These are phyloP conservation scores for Mesocricetus auratus DNA, from an alignment of 2,113 vertebrate species.

Conservation along the genomic window DNA sequence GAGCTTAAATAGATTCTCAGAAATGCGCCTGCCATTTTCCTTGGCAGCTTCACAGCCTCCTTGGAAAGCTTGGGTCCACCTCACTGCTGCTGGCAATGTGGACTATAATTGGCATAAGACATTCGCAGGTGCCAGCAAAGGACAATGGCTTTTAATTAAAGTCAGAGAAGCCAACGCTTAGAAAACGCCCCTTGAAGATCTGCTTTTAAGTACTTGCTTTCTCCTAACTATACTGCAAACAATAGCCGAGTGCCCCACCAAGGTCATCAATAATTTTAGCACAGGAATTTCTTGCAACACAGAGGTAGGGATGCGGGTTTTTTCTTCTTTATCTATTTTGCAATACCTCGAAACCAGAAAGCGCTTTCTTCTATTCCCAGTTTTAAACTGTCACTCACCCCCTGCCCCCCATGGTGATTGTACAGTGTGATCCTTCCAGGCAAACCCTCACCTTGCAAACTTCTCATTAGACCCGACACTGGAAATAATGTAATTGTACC, in stretches of 20 bases:
- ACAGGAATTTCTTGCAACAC: neutral
- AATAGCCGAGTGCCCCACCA: neutral
- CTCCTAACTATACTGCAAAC: conserved; percentile 22
- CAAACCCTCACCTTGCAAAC: conserved; percentile 31
- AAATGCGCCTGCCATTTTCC: conserved; percentile 11
- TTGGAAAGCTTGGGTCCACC: conserved; percentile 34
- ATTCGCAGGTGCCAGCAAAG: conserved; percentile 51
- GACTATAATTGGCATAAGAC: neutral
- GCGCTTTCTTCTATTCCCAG: neutral
- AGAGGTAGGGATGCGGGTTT: conserved; percentile 5
- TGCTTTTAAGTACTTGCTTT: conserved; percentile 23
- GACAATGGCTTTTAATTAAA: conserved; percentile 71
- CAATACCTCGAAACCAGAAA: conserved; percentile 56
- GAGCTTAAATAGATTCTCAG: conserved; percentile 43
- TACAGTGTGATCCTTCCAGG: conserved; percentile 50
- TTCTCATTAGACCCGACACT: conserved; percentile 60
- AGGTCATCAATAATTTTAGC: conserved; percentile 34
- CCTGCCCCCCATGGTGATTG: conserved; percentile 64
- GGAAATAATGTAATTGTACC: conserved; percentile 68
- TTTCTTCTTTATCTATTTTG: neutral
- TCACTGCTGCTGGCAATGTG: neutral
- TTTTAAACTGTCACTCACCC: conserved; percentile 34
- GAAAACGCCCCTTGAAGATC: neutral
- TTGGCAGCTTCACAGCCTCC: neutral
- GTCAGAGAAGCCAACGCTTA: neutral